A percentile compares a stretch with the other conserved stretches of the same genome.
These are phyloP conservation scores for Mus spretus DNA, from an alignment of 2,797 vertebrate genomes.

Conservation along the genomic window DNA sequence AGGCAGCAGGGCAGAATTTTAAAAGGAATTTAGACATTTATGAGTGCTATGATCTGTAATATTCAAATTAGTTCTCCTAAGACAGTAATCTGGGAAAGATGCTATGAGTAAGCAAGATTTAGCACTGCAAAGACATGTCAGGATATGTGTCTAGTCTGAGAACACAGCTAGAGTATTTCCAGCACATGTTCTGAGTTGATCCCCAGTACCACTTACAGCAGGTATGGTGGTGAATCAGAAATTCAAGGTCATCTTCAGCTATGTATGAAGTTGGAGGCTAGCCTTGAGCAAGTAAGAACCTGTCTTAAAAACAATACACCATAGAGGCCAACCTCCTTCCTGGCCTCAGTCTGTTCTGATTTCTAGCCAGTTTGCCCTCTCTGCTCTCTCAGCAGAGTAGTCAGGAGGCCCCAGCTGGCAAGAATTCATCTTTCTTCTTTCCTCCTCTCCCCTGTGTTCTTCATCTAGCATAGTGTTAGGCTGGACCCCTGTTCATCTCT, in stretches of 20 bases:
- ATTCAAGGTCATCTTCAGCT: not conserved
- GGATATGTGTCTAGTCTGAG: not conserved
- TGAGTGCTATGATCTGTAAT: not conserved
- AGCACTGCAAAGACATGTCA: not conserved
- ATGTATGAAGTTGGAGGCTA: not conserved
- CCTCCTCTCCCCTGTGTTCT: slow-evolving; percentile 80
- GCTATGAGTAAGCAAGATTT: not conserved
- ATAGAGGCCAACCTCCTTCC: not conserved
- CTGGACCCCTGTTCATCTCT: not conserved
- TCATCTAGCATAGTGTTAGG: not conserved
- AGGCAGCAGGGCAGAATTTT: not conserved
- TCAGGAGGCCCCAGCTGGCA: not conserved
- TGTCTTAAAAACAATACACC: not conserved
- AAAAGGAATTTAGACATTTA: not conserved
- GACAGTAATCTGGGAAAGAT: not conserved
- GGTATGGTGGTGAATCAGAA: not conserved
- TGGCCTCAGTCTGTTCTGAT: not conserved
- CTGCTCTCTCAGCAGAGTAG: not conserved
- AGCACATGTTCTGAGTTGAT: not conserved
- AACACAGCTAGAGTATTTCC: too few relatives aligned
- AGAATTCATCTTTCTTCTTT: slow-evolving; percentile 13
- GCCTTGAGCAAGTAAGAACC: not conserved
- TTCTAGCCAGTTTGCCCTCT: not conserved
- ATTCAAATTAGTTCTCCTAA: not conserved
- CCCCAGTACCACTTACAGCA: not conserved